A percentile compares a stretch with the other conserved stretches of the same genome.
phyloP scores from a whole-genome alignment of 53 echinoderm and acorn worm species.

The Echinometra lucunter region DNA sequence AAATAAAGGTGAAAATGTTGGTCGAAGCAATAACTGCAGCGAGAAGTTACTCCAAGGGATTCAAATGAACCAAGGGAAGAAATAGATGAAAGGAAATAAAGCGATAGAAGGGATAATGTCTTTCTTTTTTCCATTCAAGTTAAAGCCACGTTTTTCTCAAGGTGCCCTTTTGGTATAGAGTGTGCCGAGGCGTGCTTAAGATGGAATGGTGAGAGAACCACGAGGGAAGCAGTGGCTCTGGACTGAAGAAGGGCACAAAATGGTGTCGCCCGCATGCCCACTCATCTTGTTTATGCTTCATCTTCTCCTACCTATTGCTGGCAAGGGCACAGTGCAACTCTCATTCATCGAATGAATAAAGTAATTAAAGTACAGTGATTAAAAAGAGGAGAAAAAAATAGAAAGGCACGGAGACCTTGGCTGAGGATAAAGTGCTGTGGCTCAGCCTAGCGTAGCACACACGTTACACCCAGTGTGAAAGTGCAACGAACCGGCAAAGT shows the following conservation, averaged over 20 bases:
- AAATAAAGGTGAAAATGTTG: conserved; percentile 42
- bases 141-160: background rate
- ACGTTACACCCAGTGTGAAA: conserved; percentile 50
- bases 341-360: conserved; percentile 55
- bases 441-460: conserved; percentile 18
- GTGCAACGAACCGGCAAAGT: conserved; percentile 72
- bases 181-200: background rate
- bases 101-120: background rate
- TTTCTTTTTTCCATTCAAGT: background rate
- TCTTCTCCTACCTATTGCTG: background rate
- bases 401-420: conserved; percentile 20
- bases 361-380: conserved; percentile 64
- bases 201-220: conserved; percentile 31
- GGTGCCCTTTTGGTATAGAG: background rate
- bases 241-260: background rate
- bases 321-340: background rate
- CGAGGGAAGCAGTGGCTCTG: background rate
- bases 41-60: background rate
- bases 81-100: background rate
- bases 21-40: background rate
- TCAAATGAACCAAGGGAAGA: background rate
- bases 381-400: conserved; percentile 27
- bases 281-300: conserved; percentile 32
- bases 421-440: conserved; percentile 51
- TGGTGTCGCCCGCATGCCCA: conserved; percentile 43